Evolutionary conservation across 92 coral and sea anemone genomes (phyloP).

Genomic region (Hydrozoanthus gracilis): DNA sequence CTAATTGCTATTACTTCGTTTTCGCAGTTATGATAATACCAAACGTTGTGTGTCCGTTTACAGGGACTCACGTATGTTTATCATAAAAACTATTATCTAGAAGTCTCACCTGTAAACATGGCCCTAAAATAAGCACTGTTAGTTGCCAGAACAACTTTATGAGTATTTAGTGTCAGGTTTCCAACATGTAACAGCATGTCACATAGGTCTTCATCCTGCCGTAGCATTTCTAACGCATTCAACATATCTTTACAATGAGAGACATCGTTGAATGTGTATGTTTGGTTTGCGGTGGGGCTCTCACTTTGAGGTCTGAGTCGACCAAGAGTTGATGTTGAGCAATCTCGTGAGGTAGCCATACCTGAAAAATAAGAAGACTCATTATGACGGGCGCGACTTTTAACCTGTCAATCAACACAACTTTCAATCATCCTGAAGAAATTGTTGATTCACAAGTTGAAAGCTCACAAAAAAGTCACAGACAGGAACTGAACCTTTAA

Average conservation of each 20-base stretch:
- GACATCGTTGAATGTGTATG: slow-evolving; percentile 74
- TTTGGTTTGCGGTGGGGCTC: slow-evolving; percentile 45
- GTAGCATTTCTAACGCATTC: slow-evolving; percentile 66
- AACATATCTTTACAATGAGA: slow-evolving; percentile 87
- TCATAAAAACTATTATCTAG: no score
- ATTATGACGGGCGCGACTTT: neutral
- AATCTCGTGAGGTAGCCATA: slow-evolving; percentile 41
- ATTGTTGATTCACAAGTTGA: no score
- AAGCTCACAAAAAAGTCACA: no score
- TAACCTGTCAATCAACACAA: no score
- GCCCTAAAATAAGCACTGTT: slow-evolving; percentile 97
- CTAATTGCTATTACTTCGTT: no score
- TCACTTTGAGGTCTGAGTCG: slow-evolving; percentile 9
- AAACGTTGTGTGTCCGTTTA: no score
- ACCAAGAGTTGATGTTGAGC: slow-evolving; percentile 19
- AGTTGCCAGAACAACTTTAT: slow-evolving; percentile 92
- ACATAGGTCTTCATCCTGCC: slow-evolving; percentile 94
- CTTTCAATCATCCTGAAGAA: no score
- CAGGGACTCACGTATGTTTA: no score
- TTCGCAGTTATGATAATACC: no score
- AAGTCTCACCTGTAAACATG: slow-evolving; percentile 91
- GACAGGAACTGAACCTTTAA: no score
- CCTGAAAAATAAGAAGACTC: neutral
- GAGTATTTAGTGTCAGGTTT: slow-evolving; percentile 68
- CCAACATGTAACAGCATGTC: slow-evolving; percentile 90